Evolutionary conservation across 2,797 vertebrate genomes (phyloP).

Genomic region (Syndactyla subalaris): DNA sequence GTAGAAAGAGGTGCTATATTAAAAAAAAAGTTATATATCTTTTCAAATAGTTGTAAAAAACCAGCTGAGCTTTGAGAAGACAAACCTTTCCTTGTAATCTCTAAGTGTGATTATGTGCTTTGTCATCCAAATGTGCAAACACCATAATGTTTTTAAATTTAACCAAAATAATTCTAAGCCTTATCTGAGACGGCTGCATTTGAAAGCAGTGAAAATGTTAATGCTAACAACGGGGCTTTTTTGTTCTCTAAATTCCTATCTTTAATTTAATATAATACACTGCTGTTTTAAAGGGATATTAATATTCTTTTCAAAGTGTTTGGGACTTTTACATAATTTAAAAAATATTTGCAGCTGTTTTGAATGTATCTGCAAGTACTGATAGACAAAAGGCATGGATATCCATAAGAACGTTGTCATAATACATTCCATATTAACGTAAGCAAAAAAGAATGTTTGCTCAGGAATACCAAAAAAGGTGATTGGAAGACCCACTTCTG

Average conservation of each 20-base stretch:
- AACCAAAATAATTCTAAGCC: slow-evolving; percentile 29
- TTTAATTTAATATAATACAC: slow-evolving; percentile 67
- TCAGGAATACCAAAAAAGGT: slow-evolving; percentile 66
- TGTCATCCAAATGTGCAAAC: slow-evolving; percentile 44
- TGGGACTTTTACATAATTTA: slow-evolving; percentile 75
- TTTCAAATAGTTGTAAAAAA: neutral
- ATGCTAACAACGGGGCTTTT: slow-evolving; percentile 44
- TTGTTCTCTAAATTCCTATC: slow-evolving; percentile 58
- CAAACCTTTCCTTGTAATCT: neutral
- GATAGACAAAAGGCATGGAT: slow-evolving; percentile 73
- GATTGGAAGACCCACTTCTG: slow-evolving; percentile 66
- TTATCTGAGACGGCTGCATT: neutral
- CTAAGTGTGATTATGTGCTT: neutral
- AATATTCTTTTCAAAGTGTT: slow-evolving; percentile 74
- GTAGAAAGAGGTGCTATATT: neutral
- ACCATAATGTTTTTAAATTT: neutral
- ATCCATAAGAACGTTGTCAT: slow-evolving; percentile 71
- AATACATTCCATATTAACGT: slow-evolving; percentile 74
- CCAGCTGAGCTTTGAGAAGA: neutral
- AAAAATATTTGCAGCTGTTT: slow-evolving; percentile 78
- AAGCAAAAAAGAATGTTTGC: slow-evolving; percentile 75
- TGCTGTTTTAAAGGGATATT: slow-evolving; percentile 69
- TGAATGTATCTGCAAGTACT: slow-evolving; percentile 70
- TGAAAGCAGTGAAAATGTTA: slow-evolving; percentile 44
- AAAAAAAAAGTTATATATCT: neutral